These are phyloP conservation scores for Spheniscus mendiculus DNA, from an alignment of 2,113 vertebrate genomes.

Conservation along the genomic window DNA sequence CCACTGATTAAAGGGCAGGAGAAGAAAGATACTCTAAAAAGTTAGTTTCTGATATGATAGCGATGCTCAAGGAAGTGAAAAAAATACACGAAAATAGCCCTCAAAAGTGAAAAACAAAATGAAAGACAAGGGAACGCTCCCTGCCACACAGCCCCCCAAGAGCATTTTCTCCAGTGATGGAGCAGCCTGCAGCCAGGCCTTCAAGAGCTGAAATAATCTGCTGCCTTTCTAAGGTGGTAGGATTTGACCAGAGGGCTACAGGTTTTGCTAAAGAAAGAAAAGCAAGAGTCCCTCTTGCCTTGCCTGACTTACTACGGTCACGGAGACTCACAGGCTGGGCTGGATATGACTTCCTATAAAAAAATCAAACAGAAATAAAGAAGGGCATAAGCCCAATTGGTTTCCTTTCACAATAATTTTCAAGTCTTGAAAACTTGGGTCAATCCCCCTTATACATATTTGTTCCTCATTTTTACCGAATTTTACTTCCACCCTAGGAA, in stretches of 20 bases:
- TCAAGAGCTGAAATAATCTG: background rate
- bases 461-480: background rate
- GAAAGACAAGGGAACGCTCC: background rate
- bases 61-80: background rate
- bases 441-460: background rate
- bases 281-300: background rate
- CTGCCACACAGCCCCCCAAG: background rate
- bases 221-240: background rate
- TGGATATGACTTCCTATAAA: background rate
- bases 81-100: background rate
- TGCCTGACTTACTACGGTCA: background rate
- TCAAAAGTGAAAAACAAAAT: background rate
- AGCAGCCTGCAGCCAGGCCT: background rate
- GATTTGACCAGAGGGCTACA: background rate
- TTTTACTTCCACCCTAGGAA: background rate
- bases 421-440: background rate
- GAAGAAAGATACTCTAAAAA: background rate
- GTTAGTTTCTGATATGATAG: background rate
- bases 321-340: background rate
- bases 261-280: background rate
- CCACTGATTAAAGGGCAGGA: background rate
- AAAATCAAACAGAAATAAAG: background rate
- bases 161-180: background rate
- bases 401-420: background rate
- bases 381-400: background rate